Evolutionary conservation across 2,888 invertebrate species (phyloP), one percentile per base, ranked within the genome.

Genomic region (Ligdia adustata): DNA sequence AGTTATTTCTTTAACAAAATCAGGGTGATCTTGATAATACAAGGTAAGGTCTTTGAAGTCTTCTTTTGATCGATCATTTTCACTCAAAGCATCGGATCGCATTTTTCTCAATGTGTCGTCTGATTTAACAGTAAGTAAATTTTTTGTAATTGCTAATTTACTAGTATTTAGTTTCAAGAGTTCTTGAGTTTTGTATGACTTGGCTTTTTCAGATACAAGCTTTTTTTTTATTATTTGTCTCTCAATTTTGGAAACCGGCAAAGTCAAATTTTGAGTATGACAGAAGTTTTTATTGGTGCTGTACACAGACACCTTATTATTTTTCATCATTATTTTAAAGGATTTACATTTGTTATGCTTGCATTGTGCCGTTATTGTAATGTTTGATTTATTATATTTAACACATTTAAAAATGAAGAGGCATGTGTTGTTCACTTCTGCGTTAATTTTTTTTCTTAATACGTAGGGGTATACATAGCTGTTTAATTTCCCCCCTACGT

Each of bases 91-190:
- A 9, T 42, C 33, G 2, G 42, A 42, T 9, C 42, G 9, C 7
- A 33, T 33, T 34, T 33, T 42, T 5, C 42, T 26, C n/a, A 27
- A 1, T 2, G 42, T 42, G 2, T 18, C 42, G 13, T 42, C 33
- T 1, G 32, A 32, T 32, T 32, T 32, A 6, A 32, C 7, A 4
- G 5, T 16, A 2, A 18, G 2, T 18, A 32, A 32, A 18, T 32
- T 32, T 32, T 32, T 32, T 0, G 32, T 32, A 3, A 2, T 2
- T 1, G 5, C 20, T 20, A 20, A 20, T 20, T 20, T 20, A 6
- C 2, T 6, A 3, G 20, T 7, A 20, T 20, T 20, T 6, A 20
- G 2, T 6, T 33, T 33, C 5, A 20, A 7, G 11, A 33, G 18
- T 7, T 20, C 5, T 7, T 33, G 4, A 9, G 18, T 33, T 33